Evolutionary conservation across 37 sponge, comb jelly and placozoan genomes (phyloP).

Genomic region (Ianthella basta): DNA sequence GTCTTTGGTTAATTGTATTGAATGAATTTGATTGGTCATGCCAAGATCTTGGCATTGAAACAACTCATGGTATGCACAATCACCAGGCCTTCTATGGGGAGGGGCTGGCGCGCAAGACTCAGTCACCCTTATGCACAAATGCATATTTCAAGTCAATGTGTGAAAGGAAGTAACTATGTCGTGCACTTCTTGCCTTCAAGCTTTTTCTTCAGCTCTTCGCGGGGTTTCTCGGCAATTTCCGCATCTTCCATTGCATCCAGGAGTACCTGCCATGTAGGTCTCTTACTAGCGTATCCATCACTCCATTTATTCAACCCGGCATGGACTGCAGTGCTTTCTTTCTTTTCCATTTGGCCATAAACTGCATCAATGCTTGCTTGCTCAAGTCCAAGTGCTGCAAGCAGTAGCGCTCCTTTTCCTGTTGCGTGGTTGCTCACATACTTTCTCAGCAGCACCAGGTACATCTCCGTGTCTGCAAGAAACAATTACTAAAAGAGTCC

Average conservation of each 20-base stretch:
- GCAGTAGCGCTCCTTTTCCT: not conserved
- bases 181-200: not conserved
- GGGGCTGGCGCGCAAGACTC: no score
- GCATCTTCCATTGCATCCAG: not conserved
- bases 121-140: no score
- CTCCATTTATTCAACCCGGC: not conserved
- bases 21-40: no score
- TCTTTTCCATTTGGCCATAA: not conserved
- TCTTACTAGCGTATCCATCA: not conserved
- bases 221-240: not conserved
- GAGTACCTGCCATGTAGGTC: not conserved
- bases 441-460: not conserved
- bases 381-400: not conserved
- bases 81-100: no score
- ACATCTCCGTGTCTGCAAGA: not conserved
- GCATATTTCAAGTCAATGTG: not conserved
- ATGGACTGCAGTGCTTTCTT: not conserved
- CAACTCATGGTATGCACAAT: no score
- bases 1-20: no score
- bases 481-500: no score
- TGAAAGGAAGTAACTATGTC: not conserved
- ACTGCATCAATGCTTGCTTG: not conserved
- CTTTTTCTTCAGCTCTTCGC: not conserved
- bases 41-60: no score
- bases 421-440: not conserved